These are phyloP conservation scores for Drosophila virilis DNA, from an alignment of 1,140 invertebrate genomes.

Conservation along the genomic window DNA sequence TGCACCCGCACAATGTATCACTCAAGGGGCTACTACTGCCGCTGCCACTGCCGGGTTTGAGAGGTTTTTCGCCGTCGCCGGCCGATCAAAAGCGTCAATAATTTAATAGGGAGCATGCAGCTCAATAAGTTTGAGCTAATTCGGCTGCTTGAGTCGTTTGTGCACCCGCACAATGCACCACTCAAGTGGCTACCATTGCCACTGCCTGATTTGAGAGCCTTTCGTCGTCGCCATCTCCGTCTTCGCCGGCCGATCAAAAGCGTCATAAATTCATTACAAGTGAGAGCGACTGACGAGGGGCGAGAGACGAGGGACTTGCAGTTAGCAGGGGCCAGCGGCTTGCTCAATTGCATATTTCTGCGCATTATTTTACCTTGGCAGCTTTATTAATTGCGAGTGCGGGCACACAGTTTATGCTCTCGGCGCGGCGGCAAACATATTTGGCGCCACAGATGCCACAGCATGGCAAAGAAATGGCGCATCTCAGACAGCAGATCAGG, in stretches of 20 bases:
- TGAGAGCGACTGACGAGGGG: constrained; percentile 32
- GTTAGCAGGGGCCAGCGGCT: constrained; percentile 1
- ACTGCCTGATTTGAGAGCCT: constrained; percentile 13
- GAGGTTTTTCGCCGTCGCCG: constrained; percentile 10
- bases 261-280: constrained; percentile 62
- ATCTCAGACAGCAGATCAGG: constrained; percentile 68
- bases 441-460: constrained; percentile 59
- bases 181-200: too few relatives aligned
- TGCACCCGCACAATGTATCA: constrained; percentile 9
- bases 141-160: constrained; percentile 16
- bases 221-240: background rate
- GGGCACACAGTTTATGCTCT: constrained; percentile 56
- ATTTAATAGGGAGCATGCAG: background rate
- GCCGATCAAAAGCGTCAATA: background rate
- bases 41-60: constrained; percentile 6
- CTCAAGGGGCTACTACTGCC: constrained; percentile 17
- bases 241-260: constrained; percentile 66
- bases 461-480: constrained; percentile 45
- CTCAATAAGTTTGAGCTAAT: constrained; percentile 17
- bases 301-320: background rate
- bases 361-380: constrained; percentile 77
- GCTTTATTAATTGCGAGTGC: constrained; percentile 74
- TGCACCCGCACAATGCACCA: constrained; percentile 2
- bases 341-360: constrained; percentile 57
- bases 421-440: constrained; percentile 46